Evolutionary conservation across 2,888 invertebrate species (phyloP), one percentile per base, ranked within the genome.

Genomic region (Lottia gigantea): DNA sequence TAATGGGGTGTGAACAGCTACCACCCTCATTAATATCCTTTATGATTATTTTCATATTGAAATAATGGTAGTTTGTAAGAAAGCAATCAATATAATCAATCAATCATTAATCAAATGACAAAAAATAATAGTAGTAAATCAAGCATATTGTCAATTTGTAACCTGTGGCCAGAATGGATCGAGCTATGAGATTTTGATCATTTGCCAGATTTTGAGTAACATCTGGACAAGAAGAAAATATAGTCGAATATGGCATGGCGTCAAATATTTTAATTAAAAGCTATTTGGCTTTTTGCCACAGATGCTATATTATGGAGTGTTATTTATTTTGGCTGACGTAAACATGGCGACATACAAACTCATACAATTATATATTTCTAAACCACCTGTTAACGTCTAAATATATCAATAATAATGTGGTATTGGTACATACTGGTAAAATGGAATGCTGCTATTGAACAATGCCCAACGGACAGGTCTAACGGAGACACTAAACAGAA

Each of bases 231-330:
- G 55, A 31, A n/a, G 55, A 31, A 40, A 8, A 67, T 31, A 31
- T 49, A 23, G 61, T 45, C 40, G 19, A 55, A 67, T 40, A 55
- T 67, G 67, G 67, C 67, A 67, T 55, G 61, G 55, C 67, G 55
- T 67, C 67, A 67, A 67, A 61, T 67, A 67, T 67, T 67, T 67
- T 67, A 67, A 67, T 67, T 67, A 67, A 67, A 55, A 55, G 67
- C 40, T 55, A 55, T 55, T 55, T 55, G 55, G 55, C 55, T 55
- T 55, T 55, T 23, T 23, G 55, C 55, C 55, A 55, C 55, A 55
- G 55, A 55, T 55, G 55, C 55, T 55, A 55, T 55, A 55, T 55
- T 55, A 55, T 23, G 23, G 55, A 55, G 55, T 55, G 12, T 55
- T 55, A 55, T 55, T 55, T 55, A 55, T 55, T 55, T 23, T 55